Conservation (phyloP, 2,113 vertebrate species). For the Zosterops pallidus region DNA sequence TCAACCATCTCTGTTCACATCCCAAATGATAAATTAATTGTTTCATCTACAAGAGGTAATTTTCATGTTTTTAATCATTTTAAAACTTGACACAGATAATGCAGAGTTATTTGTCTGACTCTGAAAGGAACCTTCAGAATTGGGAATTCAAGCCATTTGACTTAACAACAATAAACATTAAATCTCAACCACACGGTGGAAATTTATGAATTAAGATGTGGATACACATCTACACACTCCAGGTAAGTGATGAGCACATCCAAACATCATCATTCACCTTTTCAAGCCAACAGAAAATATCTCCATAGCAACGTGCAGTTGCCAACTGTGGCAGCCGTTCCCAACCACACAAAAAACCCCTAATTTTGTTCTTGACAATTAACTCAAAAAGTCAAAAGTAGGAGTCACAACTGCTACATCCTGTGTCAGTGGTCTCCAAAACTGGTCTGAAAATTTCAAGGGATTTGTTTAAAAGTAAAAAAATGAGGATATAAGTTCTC, state of each 20-base stretch:
- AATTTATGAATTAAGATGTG: not conserved
- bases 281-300: not conserved
- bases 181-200: not conserved
- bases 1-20: not conserved
- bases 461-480: not conserved
- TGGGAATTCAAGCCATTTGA: not conserved
- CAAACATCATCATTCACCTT: not conserved
- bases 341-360: not conserved
- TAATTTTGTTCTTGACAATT: not conserved
- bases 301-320: not conserved
- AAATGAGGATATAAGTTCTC: not conserved
- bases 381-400: not conserved
- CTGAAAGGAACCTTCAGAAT: not conserved
- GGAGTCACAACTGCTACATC: not conserved
- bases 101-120: not conserved
- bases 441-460: not conserved
- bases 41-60: not conserved
- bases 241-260: not conserved
- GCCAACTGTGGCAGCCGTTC: not conserved
- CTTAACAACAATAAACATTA: not conserved
- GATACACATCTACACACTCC: not conserved
- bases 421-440: not conserved
- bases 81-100: not conserved
- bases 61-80: not conserved
- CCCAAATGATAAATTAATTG: not conserved